These are phyloP conservation scores for Rhynchophorus ferrugineus DNA, from an alignment of 1,140 invertebrate genomes.

Conservation along the genomic window DNA sequence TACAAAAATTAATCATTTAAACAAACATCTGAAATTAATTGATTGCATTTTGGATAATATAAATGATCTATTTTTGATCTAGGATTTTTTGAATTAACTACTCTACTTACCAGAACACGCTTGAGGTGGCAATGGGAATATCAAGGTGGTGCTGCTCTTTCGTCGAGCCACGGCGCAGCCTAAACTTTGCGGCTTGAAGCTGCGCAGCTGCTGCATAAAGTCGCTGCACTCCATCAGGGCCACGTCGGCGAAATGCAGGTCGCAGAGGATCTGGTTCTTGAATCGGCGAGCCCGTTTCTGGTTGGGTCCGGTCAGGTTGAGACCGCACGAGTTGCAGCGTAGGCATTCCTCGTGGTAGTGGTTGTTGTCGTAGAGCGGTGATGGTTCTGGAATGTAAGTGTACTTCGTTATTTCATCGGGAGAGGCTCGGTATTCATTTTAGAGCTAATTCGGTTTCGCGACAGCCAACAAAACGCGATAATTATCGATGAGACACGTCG, in stretches of 20 bases:
- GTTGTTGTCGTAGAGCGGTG: conserved; percentile 86
- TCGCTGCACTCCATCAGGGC: conserved; percentile 92
- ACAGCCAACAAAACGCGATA: no score
- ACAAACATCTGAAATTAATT: no score
- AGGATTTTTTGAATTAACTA: no score
- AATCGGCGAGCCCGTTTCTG: conserved; percentile 70
- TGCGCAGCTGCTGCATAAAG: conserved; percentile 92
- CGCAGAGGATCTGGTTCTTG: conserved; percentile 82
- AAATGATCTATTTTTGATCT: no score
- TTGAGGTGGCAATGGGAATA: conserved; percentile 87
- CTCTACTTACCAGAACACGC: conserved; percentile 85
- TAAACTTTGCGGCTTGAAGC: conserved; percentile 90
- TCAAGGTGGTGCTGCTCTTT: conserved; percentile 88
- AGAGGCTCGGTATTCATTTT: no score
- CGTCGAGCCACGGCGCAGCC: conserved; percentile 86
- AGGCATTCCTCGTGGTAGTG: conserved; percentile 94
- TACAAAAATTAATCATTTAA: no score
- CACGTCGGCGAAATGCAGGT: conserved; percentile 87
- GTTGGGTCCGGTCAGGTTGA: conserved; percentile 85
- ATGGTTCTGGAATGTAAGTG: conserved; percentile 62
- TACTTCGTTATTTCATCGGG: no score
- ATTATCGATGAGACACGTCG: no score
- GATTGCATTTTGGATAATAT: no score
- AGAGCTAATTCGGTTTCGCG: no score
- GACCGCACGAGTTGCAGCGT: conserved; percentile 86